Evolutionary conservation across 2,797 vertebrate species (phyloP).

Genomic region (Hybognathus amarus): DNA sequence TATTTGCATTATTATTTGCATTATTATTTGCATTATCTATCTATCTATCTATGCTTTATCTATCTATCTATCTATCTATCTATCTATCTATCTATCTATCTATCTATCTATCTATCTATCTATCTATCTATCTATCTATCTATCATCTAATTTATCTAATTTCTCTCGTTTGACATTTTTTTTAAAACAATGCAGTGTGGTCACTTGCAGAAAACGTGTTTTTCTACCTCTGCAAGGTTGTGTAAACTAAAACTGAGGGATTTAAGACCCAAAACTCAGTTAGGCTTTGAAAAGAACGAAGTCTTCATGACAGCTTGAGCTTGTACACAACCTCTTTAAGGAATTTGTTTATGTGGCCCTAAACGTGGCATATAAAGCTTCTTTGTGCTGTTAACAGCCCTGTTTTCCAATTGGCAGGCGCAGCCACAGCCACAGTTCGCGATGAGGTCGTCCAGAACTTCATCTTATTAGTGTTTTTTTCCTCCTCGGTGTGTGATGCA

Average conservation of each 20-base stretch:
- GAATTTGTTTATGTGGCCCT: conserved; percentile 53
- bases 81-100: not conserved
- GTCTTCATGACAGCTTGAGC: not conserved
- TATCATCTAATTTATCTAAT: not conserved
- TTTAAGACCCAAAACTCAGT: not conserved
- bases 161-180: not conserved
- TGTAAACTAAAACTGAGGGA: not conserved
- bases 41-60: not conserved
- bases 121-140: not conserved
- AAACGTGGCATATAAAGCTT: conserved; percentile 65
- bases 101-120: not conserved
- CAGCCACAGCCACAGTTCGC: conserved; percentile 18
- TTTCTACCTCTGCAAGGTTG: not conserved
- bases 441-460: conserved; percentile 13
- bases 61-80: not conserved
- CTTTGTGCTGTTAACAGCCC: conserved; percentile 67
- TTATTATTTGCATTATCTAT: not conserved
- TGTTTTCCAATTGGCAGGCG: conserved; percentile 46
- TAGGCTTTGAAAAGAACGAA: not conserved
- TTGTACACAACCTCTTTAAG: not conserved
- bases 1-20: not conserved
- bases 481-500: not conserved
- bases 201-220: not conserved
- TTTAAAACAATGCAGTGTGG: not conserved
- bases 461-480: not conserved